Base-by-base conservation (phyloP, 2,888 invertebrate genomes). In the Margaritifera margaritifera region DNA sequence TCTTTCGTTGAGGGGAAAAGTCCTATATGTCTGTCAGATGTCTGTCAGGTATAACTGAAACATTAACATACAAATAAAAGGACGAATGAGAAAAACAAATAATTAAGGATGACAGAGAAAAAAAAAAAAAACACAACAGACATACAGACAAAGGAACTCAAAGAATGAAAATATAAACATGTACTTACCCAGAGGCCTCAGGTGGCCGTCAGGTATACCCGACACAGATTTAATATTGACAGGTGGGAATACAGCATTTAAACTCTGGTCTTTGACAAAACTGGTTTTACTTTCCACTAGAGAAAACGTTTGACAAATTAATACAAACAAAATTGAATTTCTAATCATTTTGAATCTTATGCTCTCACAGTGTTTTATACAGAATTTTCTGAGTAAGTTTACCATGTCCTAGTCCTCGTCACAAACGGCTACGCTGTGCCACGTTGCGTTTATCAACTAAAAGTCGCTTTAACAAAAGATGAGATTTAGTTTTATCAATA, bases 191-290 rank as follows among this genome's bases (percentile, higher is more conserved):
- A 88, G 71, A 1, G 88, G 88, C 69, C 87, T 63, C 0, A 88
- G 81, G 68, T 88, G 88, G 15, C 88, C 88, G n/a, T 79, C 80
- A 8, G 88, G 88, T 27, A 88, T 79, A 0, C 79, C 78, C 0
- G 75, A 58, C 4, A 72, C 69, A 8, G 70, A 58, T 31, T 72
- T 77, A 54, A 64, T 75, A 5, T 83, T 77, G 3, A 74, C 71
- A 8, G 85, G 85, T 31, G 88, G 88, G 60, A 88, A 88, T 8
- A 71, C 68, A 20, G 79, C 72, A 61, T 87, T 81, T 74, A 83
- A 85, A 18, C 74, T 77, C 64, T 81, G 83, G 66, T 87, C 87
- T 67, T 88, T 88, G 20, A 74, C 62, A 62, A 77, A 77, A 64
- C 74, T 74, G 4, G 70, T 74, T 63, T 72, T 74, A 19, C 71